Base-by-base conservation (phyloP, 2,888 invertebrate species). In the Pegoplata infirma region DNA sequence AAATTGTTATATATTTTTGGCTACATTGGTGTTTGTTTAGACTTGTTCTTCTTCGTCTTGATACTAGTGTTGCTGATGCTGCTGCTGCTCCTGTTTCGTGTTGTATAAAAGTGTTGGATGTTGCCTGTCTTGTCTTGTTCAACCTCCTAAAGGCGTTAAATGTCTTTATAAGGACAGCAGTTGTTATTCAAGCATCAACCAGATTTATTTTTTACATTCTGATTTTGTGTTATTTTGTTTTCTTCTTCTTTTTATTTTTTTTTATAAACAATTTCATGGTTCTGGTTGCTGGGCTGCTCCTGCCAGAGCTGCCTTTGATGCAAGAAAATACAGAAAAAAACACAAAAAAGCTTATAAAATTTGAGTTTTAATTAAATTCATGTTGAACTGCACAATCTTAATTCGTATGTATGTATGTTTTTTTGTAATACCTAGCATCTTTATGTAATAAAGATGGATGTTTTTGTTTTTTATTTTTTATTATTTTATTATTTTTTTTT, bases 331-430 rank as follows among this genome's bases (percentile, higher is more conserved):
- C n/a, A n/a, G n/a, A n/a, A n/a, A n/a, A n/a, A n/a, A n/a, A n/a
- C n/a, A n/a, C n/a, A 67, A 72, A 75, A 72, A 78, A 79, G 75
- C 79, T 79, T 75, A 79, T 79, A 72, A 58, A 79, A 75, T 75
- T 72, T 75, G 67, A 79, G 75, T 75, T 79, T 75, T 79, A 79
- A 79, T 79, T 79, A 79, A 79, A 75, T 79, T 75, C 67, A 75
- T 67, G 79, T 67, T 71, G 79, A 53, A 47, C 75, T 72, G 66
- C 36, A 76, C 68, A 75, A 72, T 72, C 67, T 75, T 75, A 75
- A 75, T 79, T 79, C 75, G 71, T 68, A 69, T 74, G 74, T 59
- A n/a, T 53, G 5, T 19, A 23, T n/a, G n/a, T n/a, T n/a, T n/a
- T n/a, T n/a, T n/a, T n/a, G 59, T 59, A 59, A 47, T 56, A 59